These are phyloP conservation scores for Nemoura dubitans DNA, from an alignment of 2,888 invertebrate species.

Conservation along the genomic window DNA sequence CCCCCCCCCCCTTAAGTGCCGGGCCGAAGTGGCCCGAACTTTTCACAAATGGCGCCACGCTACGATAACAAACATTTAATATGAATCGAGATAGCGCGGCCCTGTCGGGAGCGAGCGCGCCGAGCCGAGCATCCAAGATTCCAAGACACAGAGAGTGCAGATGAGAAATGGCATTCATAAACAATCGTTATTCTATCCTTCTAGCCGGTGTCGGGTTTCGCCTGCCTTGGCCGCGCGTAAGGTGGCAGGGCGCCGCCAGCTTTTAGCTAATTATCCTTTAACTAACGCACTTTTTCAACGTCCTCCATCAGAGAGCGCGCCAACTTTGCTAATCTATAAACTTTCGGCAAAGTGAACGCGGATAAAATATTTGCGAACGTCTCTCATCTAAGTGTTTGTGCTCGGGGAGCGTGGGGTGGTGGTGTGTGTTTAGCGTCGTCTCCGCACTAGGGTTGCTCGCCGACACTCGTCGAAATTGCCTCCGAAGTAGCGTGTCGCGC, in stretches of 20 bases:
- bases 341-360: not conserved
- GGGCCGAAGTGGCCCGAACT: not conserved
- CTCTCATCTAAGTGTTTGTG: not conserved
- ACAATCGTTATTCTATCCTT: constrained; percentile 19
- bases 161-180: constrained; percentile 14
- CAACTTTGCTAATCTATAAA: constrained; percentile 21
- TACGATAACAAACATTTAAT: not conserved
- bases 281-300: not conserved
- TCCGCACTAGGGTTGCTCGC: too few species aligned
- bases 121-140: too few species aligned
- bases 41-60: not conserved
- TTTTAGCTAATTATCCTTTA: not conserved
- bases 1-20: too few species aligned
- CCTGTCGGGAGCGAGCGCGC: too few species aligned
- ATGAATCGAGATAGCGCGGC: not conserved
- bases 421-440: too few species aligned
- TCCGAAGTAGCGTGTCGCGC: too few species aligned
- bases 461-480: too few species aligned
- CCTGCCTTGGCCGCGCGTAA: too few species aligned
- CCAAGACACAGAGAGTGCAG: not conserved
- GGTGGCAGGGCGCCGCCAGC: not conserved
- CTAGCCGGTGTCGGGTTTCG: too few species aligned
- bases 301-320: not conserved
- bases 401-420: too few species aligned
- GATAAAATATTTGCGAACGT: not conserved